Conservation (phyloP, 2,797 vertebrate species). For the Odontamblyopus lacepedii region DNA sequence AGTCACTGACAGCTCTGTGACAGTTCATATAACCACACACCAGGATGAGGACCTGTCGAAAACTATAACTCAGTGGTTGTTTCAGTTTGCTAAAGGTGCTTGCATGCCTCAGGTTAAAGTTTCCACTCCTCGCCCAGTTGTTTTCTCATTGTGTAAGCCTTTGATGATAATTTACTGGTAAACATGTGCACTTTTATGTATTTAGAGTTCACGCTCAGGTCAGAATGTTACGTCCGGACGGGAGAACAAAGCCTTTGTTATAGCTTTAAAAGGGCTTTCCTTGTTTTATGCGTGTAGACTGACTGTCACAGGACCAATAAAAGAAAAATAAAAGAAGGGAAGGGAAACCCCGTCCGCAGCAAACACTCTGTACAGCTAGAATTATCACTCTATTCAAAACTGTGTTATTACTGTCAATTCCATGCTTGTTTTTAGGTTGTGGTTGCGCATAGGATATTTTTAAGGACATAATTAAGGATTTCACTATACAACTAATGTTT, state of each 20-base stretch:
- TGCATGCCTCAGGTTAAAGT: conserved; percentile 46
- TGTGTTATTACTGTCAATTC: neutral
- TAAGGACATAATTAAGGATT: conserved; percentile 1
- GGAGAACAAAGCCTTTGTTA: conserved; percentile 35
- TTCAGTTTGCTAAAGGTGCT: too few species aligned
- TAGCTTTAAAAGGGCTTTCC: conserved; percentile 26
- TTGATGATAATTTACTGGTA: conserved; percentile 49
- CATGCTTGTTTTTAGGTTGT: neutral
- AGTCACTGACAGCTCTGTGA: conserved; percentile 71
- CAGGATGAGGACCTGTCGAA: conserved; percentile 23
- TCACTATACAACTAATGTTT: conserved; percentile 3
- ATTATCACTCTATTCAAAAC: conserved; percentile 3
- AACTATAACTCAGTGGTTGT: conserved; percentile 42
- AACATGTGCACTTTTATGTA: conserved; percentile 58
- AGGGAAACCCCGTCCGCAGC: conserved; percentile 15
- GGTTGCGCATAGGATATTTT: neutral
- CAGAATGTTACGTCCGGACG: conserved; percentile 19
- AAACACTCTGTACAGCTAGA: neutral
- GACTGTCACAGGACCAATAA: conserved; percentile 16
- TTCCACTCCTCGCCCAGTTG: conserved; percentile 31
- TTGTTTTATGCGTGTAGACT: conserved; percentile 22
- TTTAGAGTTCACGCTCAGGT: conserved; percentile 37
- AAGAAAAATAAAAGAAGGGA: neutral
- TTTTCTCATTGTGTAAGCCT: conserved; percentile 24
- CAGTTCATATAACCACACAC: conserved; percentile 26